phyloP scores from a whole-genome alignment of 2,113 vertebrate species.

The Symphodus melops region DNA sequence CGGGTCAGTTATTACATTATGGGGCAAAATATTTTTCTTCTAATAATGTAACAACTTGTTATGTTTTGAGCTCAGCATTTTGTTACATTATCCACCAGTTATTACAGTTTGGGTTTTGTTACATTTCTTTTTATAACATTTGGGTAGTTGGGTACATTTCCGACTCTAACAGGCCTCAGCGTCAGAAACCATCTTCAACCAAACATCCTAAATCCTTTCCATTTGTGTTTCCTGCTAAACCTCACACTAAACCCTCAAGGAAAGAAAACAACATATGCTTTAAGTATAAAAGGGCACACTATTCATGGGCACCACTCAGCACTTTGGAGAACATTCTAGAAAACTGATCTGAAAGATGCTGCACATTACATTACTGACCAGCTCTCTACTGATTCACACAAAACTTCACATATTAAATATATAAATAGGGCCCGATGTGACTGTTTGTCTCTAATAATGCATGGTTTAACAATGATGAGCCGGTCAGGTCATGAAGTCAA shows the following conservation, averaged over 20 bases:
- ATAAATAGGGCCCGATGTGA: not conserved
- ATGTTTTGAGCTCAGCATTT: no score
- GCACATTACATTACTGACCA: slow-evolving; percentile 7
- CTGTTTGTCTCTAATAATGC: not conserved
- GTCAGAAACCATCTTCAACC: not conserved
- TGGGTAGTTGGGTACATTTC: no score
- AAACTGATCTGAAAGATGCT: slow-evolving; percentile 23
- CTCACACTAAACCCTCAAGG: not conserved
- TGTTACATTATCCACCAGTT: no score
- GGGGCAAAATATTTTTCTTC: no score
- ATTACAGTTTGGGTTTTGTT: no score
- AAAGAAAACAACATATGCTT: slow-evolving; percentile 12
- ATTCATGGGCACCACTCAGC: slow-evolving; percentile 35
- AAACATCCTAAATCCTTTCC: not conserved
- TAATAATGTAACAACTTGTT: no score
- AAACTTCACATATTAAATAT: slow-evolving; percentile 26
- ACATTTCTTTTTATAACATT: no score
- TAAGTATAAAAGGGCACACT: slow-evolving; percentile 11
- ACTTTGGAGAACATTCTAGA: slow-evolving; percentile 34
- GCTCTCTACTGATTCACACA: slow-evolving; percentile 11
- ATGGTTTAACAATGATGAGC: not conserved
- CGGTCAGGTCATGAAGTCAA: slow-evolving; percentile 1
- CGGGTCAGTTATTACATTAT: no score
- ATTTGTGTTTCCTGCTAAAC: not conserved
- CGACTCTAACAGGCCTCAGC: no score